These are phyloP conservation scores for Gonioctena quinquepunctata DNA, from an alignment of 1,140 invertebrate genomes.

Conservation along the genomic window DNA sequence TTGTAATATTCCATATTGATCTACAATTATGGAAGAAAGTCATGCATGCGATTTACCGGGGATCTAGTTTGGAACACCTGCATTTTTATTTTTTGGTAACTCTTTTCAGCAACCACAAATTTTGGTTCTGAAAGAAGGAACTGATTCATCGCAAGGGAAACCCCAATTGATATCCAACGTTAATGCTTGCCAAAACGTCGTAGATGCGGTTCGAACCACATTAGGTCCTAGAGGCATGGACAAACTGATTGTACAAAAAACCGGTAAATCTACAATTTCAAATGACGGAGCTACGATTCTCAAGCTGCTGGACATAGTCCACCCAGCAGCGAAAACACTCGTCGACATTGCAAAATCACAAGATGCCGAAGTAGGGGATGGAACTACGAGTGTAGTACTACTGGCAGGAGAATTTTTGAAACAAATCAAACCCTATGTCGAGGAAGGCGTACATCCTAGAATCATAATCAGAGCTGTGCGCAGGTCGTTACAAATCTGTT, in stretches of 20 bases:
- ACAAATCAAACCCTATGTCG: slow-evolving; percentile 92
- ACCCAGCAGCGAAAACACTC: slow-evolving; percentile 95
- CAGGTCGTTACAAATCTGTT: slow-evolving; percentile 77
- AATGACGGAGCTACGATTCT: slow-evolving; percentile 99
- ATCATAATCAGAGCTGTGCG: slow-evolving; percentile 88
- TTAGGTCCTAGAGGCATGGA: slow-evolving; percentile 99
- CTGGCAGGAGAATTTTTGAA: slow-evolving; percentile 95
- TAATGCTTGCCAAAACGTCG: slow-evolving; percentile 96
- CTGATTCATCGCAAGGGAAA: slow-evolving; percentile 94
- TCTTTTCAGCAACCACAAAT: slow-evolving; percentile 92
- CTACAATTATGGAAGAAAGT: not conserved
- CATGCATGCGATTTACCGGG: not conserved
- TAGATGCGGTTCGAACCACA: slow-evolving; percentile 94
- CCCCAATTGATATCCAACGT: slow-evolving; percentile 97
- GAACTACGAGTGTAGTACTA: slow-evolving; percentile 95
- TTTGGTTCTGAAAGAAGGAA: slow-evolving; percentile 96
- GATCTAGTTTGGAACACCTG: not conserved
- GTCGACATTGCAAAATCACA: slow-evolving; percentile 99
- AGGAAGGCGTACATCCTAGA: slow-evolving; percentile 96
- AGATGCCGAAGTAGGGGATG: slow-evolving; percentile 99
- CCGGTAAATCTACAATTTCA: slow-evolving; percentile 93
- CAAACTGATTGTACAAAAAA: slow-evolving; percentile 92
- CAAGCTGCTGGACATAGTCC: slow-evolving; percentile 95
- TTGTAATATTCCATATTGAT: not conserved
- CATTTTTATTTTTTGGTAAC: not conserved